Percentiles rank a stretch among this genome's conserved stretches.
Evolutionary conservation across 2,113 vertebrate species (phyloP).

Genomic region (Oxyruncus cristatus): DNA sequence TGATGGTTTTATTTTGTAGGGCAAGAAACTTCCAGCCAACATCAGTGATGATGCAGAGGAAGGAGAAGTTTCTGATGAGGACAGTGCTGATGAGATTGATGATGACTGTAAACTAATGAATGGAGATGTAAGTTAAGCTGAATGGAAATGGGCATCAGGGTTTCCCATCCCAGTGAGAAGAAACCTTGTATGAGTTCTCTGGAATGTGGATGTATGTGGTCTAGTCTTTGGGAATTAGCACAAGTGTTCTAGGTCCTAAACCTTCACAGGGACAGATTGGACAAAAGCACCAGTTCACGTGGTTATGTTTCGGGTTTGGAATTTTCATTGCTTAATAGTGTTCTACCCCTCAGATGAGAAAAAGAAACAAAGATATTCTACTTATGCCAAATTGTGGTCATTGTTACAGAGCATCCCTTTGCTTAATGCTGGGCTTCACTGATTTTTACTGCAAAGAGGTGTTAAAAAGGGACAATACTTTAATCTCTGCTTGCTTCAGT

Average conservation of each 20-base stretch:
- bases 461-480: neutral
- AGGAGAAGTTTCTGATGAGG: constrained; percentile 96
- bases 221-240: neutral
- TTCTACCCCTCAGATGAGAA: neutral
- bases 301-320: neutral
- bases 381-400: neutral
- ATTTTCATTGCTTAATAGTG: neutral
- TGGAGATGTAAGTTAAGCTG: constrained; percentile 85
- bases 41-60: constrained; percentile 93
- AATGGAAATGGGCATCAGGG: neutral
- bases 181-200: neutral
- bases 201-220: neutral
- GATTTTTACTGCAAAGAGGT: neutral
- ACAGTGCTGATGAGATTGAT: constrained; percentile 97
- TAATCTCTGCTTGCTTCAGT: neutral
- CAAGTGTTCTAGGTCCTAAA: neutral
- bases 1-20: constrained; percentile 70
- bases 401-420: neutral
- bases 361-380: neutral
- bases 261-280: neutral
- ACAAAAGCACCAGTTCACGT: neutral
- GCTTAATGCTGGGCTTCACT: neutral
- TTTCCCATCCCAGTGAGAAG: neutral
- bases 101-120: constrained; percentile 96
- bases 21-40: constrained; percentile 93